phyloP scores from a whole-genome alignment of 2,888 invertebrate species.

The Cantharis lateralis region DNA sequence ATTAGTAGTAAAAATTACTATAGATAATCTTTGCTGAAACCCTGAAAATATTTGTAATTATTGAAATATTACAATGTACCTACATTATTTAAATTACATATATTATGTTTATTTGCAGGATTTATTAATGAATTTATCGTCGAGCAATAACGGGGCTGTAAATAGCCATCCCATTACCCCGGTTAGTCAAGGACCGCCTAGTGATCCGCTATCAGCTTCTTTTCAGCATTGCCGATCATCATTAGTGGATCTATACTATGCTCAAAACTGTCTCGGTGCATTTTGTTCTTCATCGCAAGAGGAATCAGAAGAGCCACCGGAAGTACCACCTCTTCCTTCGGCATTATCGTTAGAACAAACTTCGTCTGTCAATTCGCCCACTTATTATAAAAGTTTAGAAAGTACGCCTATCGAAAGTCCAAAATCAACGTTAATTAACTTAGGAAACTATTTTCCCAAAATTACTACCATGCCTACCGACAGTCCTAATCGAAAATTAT shows the following conservation, averaged over 20 bases:
- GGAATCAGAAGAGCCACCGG: slow-evolving; percentile 46
- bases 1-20: background rate
- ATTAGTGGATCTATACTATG: slow-evolving; percentile 59
- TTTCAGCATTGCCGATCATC: slow-evolving; percentile 61
- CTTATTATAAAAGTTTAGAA: slow-evolving; percentile 54
- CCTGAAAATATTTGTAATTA: background rate
- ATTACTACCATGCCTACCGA: slow-evolving; percentile 52
- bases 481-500: slow-evolving; percentile 59
- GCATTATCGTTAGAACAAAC: slow-evolving; percentile 40
- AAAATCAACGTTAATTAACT: slow-evolving; percentile 53
- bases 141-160: slow-evolving; percentile 54
- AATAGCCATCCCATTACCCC: slow-evolving; percentile 54
- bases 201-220: slow-evolving; percentile 51
- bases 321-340: slow-evolving; percentile 52
- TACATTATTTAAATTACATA: too few relatives aligned
- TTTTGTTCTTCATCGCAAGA: slow-evolving; percentile 42
- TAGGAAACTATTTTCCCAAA: slow-evolving; percentile 54
- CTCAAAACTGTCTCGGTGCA: slow-evolving; percentile 58
- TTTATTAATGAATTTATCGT: slow-evolving; percentile 63
- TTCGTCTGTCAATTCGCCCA: slow-evolving; percentile 41
- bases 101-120: slow-evolving; percentile 53
- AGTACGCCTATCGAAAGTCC: slow-evolving; percentile 51
- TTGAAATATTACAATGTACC: too few relatives aligned
- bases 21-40: too few relatives aligned
- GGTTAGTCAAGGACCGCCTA: slow-evolving; percentile 50